Evolutionary conservation across 2,888 invertebrate genomes (phyloP).

Genomic region (Trimorus sp.): DNA sequence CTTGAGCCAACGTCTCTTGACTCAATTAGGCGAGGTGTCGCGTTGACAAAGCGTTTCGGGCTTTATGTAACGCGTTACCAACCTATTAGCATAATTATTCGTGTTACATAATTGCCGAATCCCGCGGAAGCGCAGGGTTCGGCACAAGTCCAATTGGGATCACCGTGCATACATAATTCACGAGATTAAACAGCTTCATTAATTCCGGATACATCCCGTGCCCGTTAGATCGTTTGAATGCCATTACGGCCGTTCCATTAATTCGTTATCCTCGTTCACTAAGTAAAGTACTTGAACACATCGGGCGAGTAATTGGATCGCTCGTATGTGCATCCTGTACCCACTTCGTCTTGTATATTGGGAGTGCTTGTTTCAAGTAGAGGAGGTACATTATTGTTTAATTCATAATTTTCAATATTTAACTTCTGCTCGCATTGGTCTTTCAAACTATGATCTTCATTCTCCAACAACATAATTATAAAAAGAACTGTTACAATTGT

Average conservation of each 20-base stretch:
- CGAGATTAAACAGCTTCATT: conserved; percentile 19
- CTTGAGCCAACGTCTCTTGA: not conserved
- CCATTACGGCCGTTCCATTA: conserved; percentile 40
- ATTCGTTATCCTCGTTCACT: conserved; percentile 42
- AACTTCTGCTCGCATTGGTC: no score
- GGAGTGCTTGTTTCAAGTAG: no score
- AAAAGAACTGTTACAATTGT: no score
- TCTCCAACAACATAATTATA: no score
- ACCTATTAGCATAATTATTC: conserved; percentile 21
- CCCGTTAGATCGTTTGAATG: conserved; percentile 53
- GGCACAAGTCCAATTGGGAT: conserved; percentile 18
- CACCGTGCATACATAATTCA: conserved; percentile 39
- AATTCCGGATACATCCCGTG: not conserved
- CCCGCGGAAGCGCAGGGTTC: no score
- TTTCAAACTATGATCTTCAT: no score
- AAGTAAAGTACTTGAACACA: conserved; percentile 31
- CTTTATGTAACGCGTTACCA: conserved; percentile 13
- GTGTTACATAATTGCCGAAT: conserved; percentile 26
- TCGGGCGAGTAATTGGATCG: conserved; percentile 40
- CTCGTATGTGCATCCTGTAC: conserved; percentile 18
- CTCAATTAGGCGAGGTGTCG: not conserved
- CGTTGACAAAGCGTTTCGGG: not conserved
- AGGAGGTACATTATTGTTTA: no score
- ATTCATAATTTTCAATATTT: no score
- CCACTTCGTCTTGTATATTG: no score